Base-by-base conservation (phyloP, 2,888 invertebrate genomes). In the Brachyptera risi region DNA sequence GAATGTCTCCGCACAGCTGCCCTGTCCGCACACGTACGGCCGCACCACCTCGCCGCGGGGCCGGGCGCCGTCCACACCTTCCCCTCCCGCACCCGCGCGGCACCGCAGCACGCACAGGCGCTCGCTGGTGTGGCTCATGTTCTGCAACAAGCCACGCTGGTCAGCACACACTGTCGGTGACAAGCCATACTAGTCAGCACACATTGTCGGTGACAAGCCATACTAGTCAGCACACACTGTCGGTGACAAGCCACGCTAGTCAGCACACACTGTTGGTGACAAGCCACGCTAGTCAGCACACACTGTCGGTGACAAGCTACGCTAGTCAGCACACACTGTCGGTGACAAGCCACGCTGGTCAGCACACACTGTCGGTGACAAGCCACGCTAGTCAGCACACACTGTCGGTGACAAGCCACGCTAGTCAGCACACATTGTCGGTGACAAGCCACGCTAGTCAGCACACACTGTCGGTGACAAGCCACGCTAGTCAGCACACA, bases 1-100 rank as follows among this genome's bases (percentile, higher is more conserved):
- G 61, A 75, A 76, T 11, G 68, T 65, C 58, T 71, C 72, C 1
- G 69, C 69, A 51, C 77, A 76, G 11, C 71, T 74, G 3, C 63
- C 58, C 59, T 56, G 26, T 15, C 44, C n/a, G 51, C 26, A 61
- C 2, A 61, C 26, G 38, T 42, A 47, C 4, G 35, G 35, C 11
- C 17, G 49, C 2, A 59, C 50, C 11, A 50, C 27, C 1, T 24
- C n/a, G 11, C 19, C 2, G 38, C 56, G 21, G 13, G 17, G 35
- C 19, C 17, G 40, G 9, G 13, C 3, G 37, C 15, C 38, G 56
- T 37, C 11, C 2, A n/a, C 15, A n/a, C n/a, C n/a, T n/a, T n/a
- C n/a, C 23, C 17, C 23, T 24, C 15, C 21, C 37, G 19, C 21
- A 11, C 17, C 37, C 40, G 51, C 21, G 26, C n/a, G 24, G 21